phyloP scores from a whole-genome alignment of 2,113 vertebrate species.

The Aythya baeri region DNA sequence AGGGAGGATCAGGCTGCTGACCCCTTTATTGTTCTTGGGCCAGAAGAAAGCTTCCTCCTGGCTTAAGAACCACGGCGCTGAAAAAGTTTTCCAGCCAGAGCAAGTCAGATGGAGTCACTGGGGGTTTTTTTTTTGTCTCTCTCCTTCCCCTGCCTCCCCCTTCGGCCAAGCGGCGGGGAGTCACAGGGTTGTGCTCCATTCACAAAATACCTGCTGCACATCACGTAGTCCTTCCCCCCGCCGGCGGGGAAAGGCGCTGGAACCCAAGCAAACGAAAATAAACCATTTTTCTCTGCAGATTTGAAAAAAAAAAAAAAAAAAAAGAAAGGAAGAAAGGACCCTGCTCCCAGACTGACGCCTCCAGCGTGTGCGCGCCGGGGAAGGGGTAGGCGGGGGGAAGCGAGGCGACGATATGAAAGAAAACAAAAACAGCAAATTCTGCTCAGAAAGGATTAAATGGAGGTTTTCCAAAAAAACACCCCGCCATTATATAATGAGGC shows the following conservation, averaged over 20 bases:
- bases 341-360: slow-evolving; percentile 37
- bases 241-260: slow-evolving; percentile 40
- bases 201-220: slow-evolving; percentile 80
- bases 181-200: slow-evolving; percentile 71
- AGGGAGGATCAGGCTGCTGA: slow-evolving; percentile 82
- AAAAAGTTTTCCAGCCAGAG: slow-evolving; percentile 71
- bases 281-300: slow-evolving; percentile 26
- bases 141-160: slow-evolving; percentile 51
- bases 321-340: slow-evolving; percentile 22
- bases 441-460: slow-evolving; percentile 71
- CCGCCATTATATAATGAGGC: neutral
- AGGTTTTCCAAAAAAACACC: slow-evolving; percentile 64
- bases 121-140: slow-evolving; percentile 32
- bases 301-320: slow-evolving; percentile 1
- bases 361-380: neutral
- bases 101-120: slow-evolving; percentile 63
- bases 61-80: slow-evolving; percentile 59
- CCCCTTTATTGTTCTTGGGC: slow-evolving; percentile 87
- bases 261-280: slow-evolving; percentile 71
- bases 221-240: slow-evolving; percentile 82
- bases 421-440: slow-evolving; percentile 61
- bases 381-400: slow-evolving; percentile 1
- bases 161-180: slow-evolving; percentile 51
- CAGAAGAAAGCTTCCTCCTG: slow-evolving; percentile 83
- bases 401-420: neutral